Conservation (phyloP, 2,888 invertebrate species). For the Meteorus colon region DNA sequence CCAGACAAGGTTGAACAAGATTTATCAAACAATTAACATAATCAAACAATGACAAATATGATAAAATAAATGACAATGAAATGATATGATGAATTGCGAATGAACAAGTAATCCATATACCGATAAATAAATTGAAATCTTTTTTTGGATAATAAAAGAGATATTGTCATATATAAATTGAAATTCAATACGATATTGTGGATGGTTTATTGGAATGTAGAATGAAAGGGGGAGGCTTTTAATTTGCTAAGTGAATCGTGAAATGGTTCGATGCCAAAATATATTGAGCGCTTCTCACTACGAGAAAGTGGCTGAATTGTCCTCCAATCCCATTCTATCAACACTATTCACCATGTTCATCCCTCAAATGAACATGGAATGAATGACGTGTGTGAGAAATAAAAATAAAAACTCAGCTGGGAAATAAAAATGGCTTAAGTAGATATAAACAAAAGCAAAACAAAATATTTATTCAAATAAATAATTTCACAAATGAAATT, state of each 20-base stretch:
- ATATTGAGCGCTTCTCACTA: not conserved
- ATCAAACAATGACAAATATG: not conserved
- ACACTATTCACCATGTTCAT: too few species aligned
- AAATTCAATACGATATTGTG: not conserved
- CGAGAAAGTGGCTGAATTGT: not conserved
- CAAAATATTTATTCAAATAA: too few species aligned
- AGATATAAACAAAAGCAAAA: too few species aligned
- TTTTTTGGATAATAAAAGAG: not conserved
- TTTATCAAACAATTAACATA: not conserved
- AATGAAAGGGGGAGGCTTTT: slow-evolving; percentile 11
- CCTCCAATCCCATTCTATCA: too few species aligned
- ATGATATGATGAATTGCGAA: not conserved
- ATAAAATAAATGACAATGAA: not conserved
- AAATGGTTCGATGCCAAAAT: slow-evolving; percentile 28
- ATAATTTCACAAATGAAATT: too few species aligned
- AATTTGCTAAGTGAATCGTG: slow-evolving; percentile 51
- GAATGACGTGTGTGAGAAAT: too few species aligned
- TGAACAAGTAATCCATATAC: not conserved
- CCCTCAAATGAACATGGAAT: not conserved
- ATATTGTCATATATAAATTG: slow-evolving; percentile 12
- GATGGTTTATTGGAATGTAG: not conserved
- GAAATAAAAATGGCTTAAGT: too few species aligned
- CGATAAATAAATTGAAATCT: not conserved
- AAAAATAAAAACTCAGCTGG: too few species aligned
- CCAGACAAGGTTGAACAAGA: slow-evolving; percentile 2